These are phyloP conservation scores for Lineus longissimus DNA, from an alignment of 1,140 invertebrate genomes.

Conservation along the genomic window DNA sequence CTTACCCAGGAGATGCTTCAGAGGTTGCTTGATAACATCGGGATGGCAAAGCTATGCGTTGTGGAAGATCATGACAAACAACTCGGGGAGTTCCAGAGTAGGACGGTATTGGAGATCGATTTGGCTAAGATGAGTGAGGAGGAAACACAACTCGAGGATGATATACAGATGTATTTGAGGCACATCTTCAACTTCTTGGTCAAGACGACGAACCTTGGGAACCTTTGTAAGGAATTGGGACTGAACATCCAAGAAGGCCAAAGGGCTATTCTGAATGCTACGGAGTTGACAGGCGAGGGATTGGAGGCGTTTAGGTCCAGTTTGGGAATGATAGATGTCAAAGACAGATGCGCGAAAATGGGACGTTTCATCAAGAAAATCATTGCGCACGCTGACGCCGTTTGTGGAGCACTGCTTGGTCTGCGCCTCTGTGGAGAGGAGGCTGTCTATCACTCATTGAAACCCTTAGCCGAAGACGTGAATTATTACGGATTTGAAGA, in stretches of 20 bases:
- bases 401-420: background rate
- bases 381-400: too few species aligned
- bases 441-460: background rate
- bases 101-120: slow-evolving; percentile 24
- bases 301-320: too few species aligned
- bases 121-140: slow-evolving; percentile 20
- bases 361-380: too few species aligned
- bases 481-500: too few species aligned
- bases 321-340: too few species aligned
- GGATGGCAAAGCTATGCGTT: slow-evolving; percentile 26
- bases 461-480: background rate
- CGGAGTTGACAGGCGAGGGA: too few species aligned
- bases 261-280: background rate
- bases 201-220: background rate
- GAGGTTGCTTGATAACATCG: slow-evolving; percentile 30
- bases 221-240: background rate
- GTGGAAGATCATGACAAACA: slow-evolving; percentile 24
- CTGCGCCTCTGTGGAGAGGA: background rate
- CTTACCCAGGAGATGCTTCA: slow-evolving; percentile 32
- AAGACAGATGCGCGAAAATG: too few species aligned
- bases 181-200: background rate
- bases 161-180: slow-evolving; percentile 31
- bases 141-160: slow-evolving; percentile 23
- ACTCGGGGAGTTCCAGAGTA: slow-evolving; percentile 30
- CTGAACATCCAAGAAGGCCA: background rate